Percentiles rank a stretch among this genome's conserved stretches.
These are phyloP conservation scores for Apotomis turbidana DNA, from an alignment of 2,888 invertebrate genomes.

Conservation along the genomic window DNA sequence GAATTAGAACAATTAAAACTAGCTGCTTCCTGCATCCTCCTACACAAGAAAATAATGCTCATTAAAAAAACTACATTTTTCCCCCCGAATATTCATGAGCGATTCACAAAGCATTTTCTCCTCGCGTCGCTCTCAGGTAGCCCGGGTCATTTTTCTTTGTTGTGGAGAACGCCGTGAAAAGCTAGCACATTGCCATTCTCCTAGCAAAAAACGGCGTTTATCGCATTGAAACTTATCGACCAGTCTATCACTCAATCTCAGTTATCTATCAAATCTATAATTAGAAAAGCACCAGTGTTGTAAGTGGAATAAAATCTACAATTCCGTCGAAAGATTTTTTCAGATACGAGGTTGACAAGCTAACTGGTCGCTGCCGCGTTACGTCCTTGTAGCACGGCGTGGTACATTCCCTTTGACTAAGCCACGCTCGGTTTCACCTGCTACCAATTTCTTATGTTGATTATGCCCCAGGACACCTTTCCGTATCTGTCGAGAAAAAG, in stretches of 20 bases:
- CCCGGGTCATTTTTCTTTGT: slow-evolving; percentile 30
- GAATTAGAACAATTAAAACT: too few species aligned
- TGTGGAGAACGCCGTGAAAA: slow-evolving; percentile 20
- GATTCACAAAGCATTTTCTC: slow-evolving; percentile 27
- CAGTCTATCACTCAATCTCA: neutral
- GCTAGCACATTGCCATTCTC: neutral
- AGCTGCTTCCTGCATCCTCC: too few species aligned
- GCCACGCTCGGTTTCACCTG: slow-evolving; percentile 20
- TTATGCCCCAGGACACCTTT: neutral
- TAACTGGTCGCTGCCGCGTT: neutral
- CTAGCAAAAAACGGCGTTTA: neutral
- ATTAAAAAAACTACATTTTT: slow-evolving; percentile 7
- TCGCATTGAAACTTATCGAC: neutral
- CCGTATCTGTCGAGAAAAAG: neutral
- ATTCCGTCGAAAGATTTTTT: neutral
- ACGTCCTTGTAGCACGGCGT: neutral
- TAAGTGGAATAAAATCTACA: neutral
- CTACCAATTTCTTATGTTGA: slow-evolving; percentile 7
- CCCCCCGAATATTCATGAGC: slow-evolving; percentile 20
- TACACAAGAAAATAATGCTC: too few species aligned
- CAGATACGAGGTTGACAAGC: neutral
- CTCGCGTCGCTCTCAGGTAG: slow-evolving; percentile 25
- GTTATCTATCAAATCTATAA: neutral
- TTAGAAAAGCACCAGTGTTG: neutral
- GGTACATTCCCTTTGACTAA: slow-evolving; percentile 15